Evolutionary conservation across 2,113 vertebrate genomes (phyloP), one percentile per base, ranked within the genome.

Genomic region (Clarias macrocephalus): DNA sequence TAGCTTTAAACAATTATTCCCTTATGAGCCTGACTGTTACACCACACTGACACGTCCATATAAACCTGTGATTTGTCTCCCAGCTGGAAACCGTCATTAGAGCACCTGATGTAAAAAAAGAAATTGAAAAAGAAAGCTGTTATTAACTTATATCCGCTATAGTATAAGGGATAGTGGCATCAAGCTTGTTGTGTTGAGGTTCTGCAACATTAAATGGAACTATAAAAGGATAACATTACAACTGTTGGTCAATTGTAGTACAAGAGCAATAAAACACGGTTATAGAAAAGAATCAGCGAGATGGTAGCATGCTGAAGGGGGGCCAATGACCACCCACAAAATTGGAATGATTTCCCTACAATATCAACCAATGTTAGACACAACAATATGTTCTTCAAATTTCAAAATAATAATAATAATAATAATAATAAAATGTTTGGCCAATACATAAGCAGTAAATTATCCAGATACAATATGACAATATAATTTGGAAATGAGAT

Each of bases 381-480:
- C 23, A 75, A 75, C 37, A 48, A 48, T 18, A 19, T 18, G 37
- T 37, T 72, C 9, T 19, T 2, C 9, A 19, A 15, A 10, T 16
- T 72, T 72, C 3, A 37, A 37, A 72, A 9, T 19, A 9, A 19
- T 59, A 59, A 3, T 37, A 7, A 10, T n/a, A n/a, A n/a, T n/a
- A n/a, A n/a, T n/a, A n/a, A n/a, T n/a, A 33, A 33, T 0, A 72
- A 30, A 19, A 21, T 42, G 60, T 63, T 19, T 37, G 4, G 19
- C 23, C 37, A 75, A 48, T 48, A 75, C 48, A 75, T 12, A 75
- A 25, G 42, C 72, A 75, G 37, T 23, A 18, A 48, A 42, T 75
- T 75, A 72, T 37, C 33, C 16, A 73, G 70, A 75, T 73, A 73
- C 70, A 73, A 73, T 18, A 48, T 75, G 72, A 70, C 15, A 70